phyloP scores from a whole-genome alignment of 1,140 invertebrate genomes.

The Polypedilum pembai region DNA sequence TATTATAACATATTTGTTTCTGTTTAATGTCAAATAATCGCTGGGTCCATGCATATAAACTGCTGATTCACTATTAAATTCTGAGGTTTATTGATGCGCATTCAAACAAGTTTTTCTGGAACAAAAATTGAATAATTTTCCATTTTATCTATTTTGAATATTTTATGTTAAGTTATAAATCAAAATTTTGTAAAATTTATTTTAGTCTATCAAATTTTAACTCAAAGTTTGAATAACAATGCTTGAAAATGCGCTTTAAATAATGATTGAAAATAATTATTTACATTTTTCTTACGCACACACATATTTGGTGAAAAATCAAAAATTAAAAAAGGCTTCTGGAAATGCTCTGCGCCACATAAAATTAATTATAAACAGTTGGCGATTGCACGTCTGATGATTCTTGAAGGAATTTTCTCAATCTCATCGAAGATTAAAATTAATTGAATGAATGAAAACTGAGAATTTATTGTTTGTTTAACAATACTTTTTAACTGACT shows the following conservation, averaged over 20 bases:
- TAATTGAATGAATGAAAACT: constrained; percentile 26
- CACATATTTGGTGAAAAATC: constrained; percentile 15
- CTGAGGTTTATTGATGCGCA: constrained; percentile 9
- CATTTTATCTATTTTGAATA: too few relatives aligned
- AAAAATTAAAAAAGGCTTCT: constrained; percentile 20
- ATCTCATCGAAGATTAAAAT: constrained; percentile 12
- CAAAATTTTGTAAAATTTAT: too few relatives aligned
- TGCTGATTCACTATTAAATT: background rate
- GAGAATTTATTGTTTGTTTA: constrained; percentile 28
- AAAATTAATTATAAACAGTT: constrained; percentile 29
- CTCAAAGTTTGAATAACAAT: too few relatives aligned
- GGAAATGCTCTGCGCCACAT: constrained; percentile 27
- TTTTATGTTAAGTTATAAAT: too few relatives aligned
- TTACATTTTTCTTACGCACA: too few relatives aligned
- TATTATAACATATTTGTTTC: constrained; percentile 1
- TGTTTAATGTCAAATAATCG: constrained; percentile 12
- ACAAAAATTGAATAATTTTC: too few relatives aligned
- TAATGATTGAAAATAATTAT: too few relatives aligned
- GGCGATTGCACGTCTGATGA: constrained; percentile 22
- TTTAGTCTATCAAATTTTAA: too few relatives aligned
- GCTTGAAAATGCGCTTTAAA: too few relatives aligned
- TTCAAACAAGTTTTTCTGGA: background rate
- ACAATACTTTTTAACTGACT: background rate
- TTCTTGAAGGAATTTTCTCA: background rate
- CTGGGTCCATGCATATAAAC: background rate